These are phyloP conservation scores for Rhaphigaster nebulosa DNA, from an alignment of 2,888 invertebrate species.

Conservation along the genomic window DNA sequence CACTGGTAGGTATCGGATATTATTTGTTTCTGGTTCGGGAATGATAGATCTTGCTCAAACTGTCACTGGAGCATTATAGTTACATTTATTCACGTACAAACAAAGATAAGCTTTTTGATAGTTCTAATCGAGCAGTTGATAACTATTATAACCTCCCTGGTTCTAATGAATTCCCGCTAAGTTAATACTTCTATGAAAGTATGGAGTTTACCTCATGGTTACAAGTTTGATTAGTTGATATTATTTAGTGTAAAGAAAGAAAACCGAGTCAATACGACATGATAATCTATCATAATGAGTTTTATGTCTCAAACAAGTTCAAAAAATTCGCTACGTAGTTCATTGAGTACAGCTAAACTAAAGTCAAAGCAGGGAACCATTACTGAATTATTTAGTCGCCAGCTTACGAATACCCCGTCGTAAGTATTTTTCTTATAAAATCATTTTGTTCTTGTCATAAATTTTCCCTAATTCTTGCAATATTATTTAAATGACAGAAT, in stretches of 20 bases:
- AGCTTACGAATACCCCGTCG: not conserved
- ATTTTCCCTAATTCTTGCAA: not conserved
- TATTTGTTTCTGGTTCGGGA: not conserved
- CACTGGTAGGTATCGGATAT: too few relatives aligned
- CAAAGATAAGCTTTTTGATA: not conserved
- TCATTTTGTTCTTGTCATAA: not conserved
- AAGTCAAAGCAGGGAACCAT: slow-evolving; percentile 56
- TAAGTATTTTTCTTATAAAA: not conserved
- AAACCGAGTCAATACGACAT: not conserved
- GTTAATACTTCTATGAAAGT: not conserved
- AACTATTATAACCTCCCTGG: too few relatives aligned
- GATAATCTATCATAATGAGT: slow-evolving; percentile 39
- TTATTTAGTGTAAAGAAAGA: not conserved
- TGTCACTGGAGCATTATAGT: not conserved
- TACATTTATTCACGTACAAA: not conserved
- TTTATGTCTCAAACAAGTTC: slow-evolving; percentile 45
- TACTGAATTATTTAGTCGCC: slow-evolving; percentile 53
- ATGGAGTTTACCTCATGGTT: not conserved
- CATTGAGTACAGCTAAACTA: slow-evolving; percentile 55
- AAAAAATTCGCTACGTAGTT: slow-evolving; percentile 13
- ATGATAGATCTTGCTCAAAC: not conserved
- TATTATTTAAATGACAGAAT: not conserved
- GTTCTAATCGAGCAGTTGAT: too few relatives aligned
- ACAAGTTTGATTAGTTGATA: not conserved
- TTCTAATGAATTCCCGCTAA: not conserved